phyloP scores from a whole-genome alignment of 2,113 vertebrate genomes.

The Notarius lentiginosus region DNA sequence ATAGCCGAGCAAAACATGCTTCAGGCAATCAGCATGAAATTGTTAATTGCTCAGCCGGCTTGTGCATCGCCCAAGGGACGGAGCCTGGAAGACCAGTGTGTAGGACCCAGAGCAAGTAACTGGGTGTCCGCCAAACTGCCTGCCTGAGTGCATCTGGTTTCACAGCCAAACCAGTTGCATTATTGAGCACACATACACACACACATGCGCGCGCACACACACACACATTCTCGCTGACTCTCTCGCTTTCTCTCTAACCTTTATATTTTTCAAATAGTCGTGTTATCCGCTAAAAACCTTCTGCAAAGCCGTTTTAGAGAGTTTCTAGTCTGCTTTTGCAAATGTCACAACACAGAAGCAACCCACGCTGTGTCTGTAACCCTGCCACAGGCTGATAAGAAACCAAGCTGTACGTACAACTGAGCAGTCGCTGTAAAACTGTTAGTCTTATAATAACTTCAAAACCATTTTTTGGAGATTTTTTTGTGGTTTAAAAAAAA shows the following conservation, averaged over 20 bases:
- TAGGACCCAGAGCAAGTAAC: constrained; percentile 71
- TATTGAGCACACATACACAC: constrained; percentile 8
- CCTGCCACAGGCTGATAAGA: constrained; percentile 23
- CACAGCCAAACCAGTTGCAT: constrained; percentile 40
- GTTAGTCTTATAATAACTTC: constrained; percentile 16
- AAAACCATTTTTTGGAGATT: not conserved
- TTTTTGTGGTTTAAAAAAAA: not conserved
- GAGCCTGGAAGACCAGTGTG: constrained; percentile 71
- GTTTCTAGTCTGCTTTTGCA: constrained; percentile 32
- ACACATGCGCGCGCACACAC: not conserved
- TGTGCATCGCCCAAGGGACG: constrained; percentile 81
- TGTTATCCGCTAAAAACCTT: constrained; percentile 9
- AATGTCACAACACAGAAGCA: constrained; percentile 44
- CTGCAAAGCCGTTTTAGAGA: constrained; percentile 14
- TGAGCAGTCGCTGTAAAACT: not conserved
- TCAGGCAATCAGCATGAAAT: constrained; percentile 90
- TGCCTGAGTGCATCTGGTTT: constrained; percentile 52
- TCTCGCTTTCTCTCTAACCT: constrained; percentile 39
- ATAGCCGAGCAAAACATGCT: constrained; percentile 82
- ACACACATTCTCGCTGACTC: not conserved
- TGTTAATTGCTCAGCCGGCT: constrained; percentile 89
- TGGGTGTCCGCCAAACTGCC: constrained; percentile 70
- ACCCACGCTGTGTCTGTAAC: constrained; percentile 20
- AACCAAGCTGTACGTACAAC: not conserved
- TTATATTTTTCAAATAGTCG: constrained; percentile 21